These are phyloP conservation scores for Malurus leucopterus DNA, from an alignment of 2,797 vertebrate species.

Conservation along the genomic window DNA sequence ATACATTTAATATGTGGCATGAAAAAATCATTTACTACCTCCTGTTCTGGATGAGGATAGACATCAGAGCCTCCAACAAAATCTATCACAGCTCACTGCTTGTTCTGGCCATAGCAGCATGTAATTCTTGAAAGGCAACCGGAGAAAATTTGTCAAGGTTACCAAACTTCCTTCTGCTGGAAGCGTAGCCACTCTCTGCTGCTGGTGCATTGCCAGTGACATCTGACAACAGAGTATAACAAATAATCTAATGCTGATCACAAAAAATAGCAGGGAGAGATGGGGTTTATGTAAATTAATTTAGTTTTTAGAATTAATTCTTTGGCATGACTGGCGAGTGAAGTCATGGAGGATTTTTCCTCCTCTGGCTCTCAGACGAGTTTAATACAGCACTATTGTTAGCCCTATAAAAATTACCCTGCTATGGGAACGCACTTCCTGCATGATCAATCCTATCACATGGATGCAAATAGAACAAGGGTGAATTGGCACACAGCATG, in stretches of 20 bases:
- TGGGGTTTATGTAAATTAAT: constrained; percentile 10
- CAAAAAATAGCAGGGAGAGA: background rate
- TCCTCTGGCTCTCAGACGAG: background rate
- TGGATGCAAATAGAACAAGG: background rate
- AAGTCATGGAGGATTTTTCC: background rate
- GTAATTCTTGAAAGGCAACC: background rate
- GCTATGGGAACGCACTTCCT: background rate
- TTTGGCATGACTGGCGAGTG: background rate
- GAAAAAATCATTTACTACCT: background rate
- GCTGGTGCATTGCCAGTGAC: background rate
- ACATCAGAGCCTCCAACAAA: background rate
- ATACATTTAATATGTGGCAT: background rate
- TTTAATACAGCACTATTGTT: background rate
- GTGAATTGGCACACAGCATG: background rate
- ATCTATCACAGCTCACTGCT: background rate
- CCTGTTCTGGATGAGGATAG: background rate
- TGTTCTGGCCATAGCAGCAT: background rate
- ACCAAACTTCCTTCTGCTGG: background rate
- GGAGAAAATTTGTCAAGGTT: background rate
- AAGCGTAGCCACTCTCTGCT: background rate
- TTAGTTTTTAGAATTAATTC: constrained; percentile 12
- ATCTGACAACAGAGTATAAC: background rate
- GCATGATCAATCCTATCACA: constrained; percentile 3
- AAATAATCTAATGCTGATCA: constrained; percentile 21
- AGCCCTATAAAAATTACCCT: background rate